Percentiles rank a stretch among this genome's conserved stretches.
These are phyloP conservation scores for Merluccius polli DNA, from an alignment of 2,797 vertebrate species.

Conservation along the genomic window DNA sequence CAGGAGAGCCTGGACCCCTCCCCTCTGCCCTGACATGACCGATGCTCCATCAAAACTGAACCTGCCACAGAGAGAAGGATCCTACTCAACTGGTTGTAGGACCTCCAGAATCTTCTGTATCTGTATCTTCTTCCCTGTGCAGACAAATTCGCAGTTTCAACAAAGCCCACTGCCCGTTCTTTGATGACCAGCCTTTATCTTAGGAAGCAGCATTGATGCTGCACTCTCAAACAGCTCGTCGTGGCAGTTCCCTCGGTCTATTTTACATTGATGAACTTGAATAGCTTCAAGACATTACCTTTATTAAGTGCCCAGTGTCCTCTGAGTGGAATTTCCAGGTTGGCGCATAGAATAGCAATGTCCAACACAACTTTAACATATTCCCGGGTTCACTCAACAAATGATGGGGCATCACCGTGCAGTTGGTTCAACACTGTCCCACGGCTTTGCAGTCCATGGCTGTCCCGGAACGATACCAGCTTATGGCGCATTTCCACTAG, in stretches of 20 bases:
- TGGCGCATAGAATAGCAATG: not conserved
- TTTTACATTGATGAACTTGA: conserved; percentile 17
- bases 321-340: conserved; percentile 6
- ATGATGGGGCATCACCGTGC: too few relatives aligned
- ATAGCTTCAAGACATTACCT: conserved; percentile 16
- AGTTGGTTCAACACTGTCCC: too few relatives aligned
- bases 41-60: not conserved
- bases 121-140: not conserved
- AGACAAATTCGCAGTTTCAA: not conserved
- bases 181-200: conserved; percentile 10
- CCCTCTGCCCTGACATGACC: too few relatives aligned
- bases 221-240: conserved; percentile 12
- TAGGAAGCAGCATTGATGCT: conserved; percentile 8
- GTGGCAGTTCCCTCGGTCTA: not conserved
- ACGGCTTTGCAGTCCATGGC: too few relatives aligned
- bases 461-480: too few relatives aligned
- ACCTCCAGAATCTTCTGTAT: conserved; percentile 8
- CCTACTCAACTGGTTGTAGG: not conserved
- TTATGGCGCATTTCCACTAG: too few relatives aligned
- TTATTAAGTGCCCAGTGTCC: conserved; percentile 12
- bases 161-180: not conserved
- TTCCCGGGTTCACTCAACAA: too few relatives aligned
- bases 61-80: not conserved
- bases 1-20: too few relatives aligned
- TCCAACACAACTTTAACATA: not conserved